Evolutionary conservation across 1,140 invertebrate species (phyloP), one percentile per base, ranked within the genome.

Genomic region (Drosophila mayri): DNA sequence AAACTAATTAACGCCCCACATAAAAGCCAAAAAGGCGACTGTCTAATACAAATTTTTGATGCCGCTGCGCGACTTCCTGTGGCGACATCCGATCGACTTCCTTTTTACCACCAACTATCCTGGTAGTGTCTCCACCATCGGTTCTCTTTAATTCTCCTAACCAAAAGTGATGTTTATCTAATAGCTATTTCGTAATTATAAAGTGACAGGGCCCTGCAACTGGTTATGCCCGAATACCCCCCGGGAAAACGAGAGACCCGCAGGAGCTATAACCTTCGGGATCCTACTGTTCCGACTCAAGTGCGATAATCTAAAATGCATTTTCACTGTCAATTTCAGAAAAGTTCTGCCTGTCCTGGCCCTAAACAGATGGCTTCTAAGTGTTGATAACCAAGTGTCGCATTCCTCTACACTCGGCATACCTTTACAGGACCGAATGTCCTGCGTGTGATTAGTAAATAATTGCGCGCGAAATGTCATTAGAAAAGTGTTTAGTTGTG

Each of bases 281-380:
- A 41, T 59, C 52, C 68, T 71, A 71, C 68, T 41, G 52, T 49
- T 50, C 35, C 40, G 30, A 67, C 63, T 67, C 62, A 67, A 82
- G 79, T 79, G 62, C 59, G 83, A 86, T 87, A 87, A 87, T 86
- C 83, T 86, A 86, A 84, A 87, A 80, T 86, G 75, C 66, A 82
- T 81, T 86, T 86, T 79, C 71, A 86, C 68, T 70, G 49, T 67
- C 63, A 32, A 60, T 64, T 59, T 78, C 55, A 7, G 28, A 25
- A 25, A 81, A 55, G 40, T 49, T 54, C n/a, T 18, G 16, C 37
- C 37, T 28, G 11, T 58, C 0, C 30, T 35, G 46, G 28, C 20
- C 52, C 28, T 47, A 58, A 81, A 59, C 79, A 88, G 80, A 79
- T 88, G 84, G 73, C 38, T 54, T 10, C 55, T 88, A 84, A 73